Evolutionary conservation across 2,888 invertebrate genomes (phyloP).

Genomic region (Ecdyonurus torrentis): DNA sequence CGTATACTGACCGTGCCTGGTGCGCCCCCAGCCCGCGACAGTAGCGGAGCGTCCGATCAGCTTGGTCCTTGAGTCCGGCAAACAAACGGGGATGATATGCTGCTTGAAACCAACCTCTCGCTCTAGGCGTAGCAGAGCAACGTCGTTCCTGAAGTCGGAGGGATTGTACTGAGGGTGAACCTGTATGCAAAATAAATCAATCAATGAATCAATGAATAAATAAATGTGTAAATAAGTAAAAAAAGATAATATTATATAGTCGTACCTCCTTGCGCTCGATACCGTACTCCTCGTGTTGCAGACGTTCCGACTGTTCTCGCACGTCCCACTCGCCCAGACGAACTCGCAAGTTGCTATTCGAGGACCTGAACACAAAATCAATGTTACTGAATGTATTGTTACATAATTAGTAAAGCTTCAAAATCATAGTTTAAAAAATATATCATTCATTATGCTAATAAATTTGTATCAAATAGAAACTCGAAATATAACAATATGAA

Average conservation of each 20-base stretch:
- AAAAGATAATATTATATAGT: not conserved
- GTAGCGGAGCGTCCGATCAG: constrained; percentile 77
- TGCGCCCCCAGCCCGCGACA: constrained; percentile 85
- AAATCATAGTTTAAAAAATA: constrained; percentile 12
- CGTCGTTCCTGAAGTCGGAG: constrained; percentile 79
- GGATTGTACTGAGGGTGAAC: constrained; percentile 80
- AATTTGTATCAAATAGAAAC: too few relatives aligned
- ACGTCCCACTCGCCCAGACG: constrained; percentile 90
- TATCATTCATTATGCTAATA: too few relatives aligned
- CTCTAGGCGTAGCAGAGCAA: constrained; percentile 66
- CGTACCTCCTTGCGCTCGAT: constrained; percentile 71
- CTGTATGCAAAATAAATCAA: too few relatives aligned
- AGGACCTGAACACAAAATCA: constrained; percentile 41
- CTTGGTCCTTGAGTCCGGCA: constrained; percentile 60
- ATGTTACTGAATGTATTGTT: not conserved
- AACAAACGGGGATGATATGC: constrained; percentile 82
- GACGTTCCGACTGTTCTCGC: constrained; percentile 61
- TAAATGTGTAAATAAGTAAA: not conserved
- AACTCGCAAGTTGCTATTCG: constrained; percentile 74
- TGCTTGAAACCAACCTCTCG: constrained; percentile 73
- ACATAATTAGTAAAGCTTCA: constrained; percentile 10
- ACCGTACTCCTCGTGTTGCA: constrained; percentile 71
- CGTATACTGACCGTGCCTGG: constrained; percentile 60
- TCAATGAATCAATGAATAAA: not conserved
- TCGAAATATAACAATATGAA: too few relatives aligned